A percentile compares a stretch with the other conserved stretches of the same genome.
Evolutionary conservation across 2,888 invertebrate species (phyloP).

Genomic region (Aporophyla nigra): DNA sequence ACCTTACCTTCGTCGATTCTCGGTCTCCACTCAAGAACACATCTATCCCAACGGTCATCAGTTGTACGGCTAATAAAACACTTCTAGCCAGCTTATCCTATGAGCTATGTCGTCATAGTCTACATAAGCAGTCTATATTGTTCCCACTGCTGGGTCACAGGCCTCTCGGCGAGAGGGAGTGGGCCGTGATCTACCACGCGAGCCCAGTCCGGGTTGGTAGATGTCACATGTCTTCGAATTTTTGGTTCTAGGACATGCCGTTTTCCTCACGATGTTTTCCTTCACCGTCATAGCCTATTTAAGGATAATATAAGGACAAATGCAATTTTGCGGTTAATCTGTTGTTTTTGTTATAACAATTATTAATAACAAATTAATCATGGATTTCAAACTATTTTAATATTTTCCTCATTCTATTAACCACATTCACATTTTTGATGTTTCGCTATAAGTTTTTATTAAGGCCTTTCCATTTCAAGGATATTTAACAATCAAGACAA

Average conservation of each 20-base stretch:
- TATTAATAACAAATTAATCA: conserved; percentile 1
- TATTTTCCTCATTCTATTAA: background rate
- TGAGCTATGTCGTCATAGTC: background rate
- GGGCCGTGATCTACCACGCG: too few relatives aligned
- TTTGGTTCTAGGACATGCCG: too few relatives aligned
- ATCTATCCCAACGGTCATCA: background rate
- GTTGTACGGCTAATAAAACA: background rate
- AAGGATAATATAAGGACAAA: background rate
- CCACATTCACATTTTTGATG: background rate
- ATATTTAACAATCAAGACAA: background rate
- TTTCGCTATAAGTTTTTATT: background rate
- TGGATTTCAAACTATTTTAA: background rate
- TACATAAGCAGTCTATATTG: too few relatives aligned
- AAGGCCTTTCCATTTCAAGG: background rate
- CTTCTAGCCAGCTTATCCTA: background rate
- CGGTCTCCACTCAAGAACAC: background rate
- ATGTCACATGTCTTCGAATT: too few relatives aligned
- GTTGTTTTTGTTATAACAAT: background rate
- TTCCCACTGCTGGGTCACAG: too few relatives aligned
- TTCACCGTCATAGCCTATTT: background rate
- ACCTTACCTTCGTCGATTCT: background rate
- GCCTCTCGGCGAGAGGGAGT: too few relatives aligned
- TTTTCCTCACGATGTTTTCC: too few relatives aligned
- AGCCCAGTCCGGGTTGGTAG: too few relatives aligned
- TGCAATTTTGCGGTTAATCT: background rate